Evolutionary conservation across 2,113 vertebrate species (phyloP).

Genomic region (Gavia stellata): DNA sequence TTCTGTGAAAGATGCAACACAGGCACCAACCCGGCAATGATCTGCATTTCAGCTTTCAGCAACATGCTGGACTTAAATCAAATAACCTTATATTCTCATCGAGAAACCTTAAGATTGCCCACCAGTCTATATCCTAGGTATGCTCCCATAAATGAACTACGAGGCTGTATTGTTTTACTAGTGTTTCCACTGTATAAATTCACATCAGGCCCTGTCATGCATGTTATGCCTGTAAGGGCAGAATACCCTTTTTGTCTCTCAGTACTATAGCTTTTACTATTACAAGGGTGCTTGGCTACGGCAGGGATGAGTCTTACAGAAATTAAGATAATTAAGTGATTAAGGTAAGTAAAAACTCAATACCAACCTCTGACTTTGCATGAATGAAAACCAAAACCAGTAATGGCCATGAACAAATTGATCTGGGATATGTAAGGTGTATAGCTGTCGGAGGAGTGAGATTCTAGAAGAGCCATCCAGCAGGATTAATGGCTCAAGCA

Average conservation of each 20-base stretch:
- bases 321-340: constrained; percentile 29
- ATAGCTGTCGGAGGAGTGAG: not conserved
- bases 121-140: not conserved
- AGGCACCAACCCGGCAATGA: not conserved
- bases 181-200: not conserved
- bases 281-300: not conserved
- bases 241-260: not conserved
- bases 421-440: not conserved
- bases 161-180: not conserved
- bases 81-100: not conserved
- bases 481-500: not conserved
- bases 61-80: not conserved
- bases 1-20: not conserved
- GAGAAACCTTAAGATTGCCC: not conserved
- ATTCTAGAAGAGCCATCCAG: not conserved
- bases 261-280: not conserved
- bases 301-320: not conserved
- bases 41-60: not conserved
- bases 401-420: not conserved
- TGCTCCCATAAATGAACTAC: not conserved
- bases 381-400: not conserved
- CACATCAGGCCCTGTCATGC: not conserved
- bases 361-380: not conserved
- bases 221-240: not conserved
- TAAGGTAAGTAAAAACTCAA: not conserved